Conservation (phyloP, 2,113 vertebrate species). For the Lates calcarifer region DNA sequence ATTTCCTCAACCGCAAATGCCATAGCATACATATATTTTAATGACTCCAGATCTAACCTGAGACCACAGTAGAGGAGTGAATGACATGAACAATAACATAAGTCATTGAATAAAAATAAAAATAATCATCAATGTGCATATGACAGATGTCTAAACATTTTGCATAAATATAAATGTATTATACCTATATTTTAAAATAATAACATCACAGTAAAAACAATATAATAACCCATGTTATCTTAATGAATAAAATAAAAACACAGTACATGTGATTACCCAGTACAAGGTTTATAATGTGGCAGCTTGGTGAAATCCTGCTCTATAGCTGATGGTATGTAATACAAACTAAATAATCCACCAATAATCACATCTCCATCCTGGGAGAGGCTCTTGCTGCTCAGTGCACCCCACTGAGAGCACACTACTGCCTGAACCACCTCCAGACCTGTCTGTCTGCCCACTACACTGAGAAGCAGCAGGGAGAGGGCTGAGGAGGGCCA, state of each 20-base stretch:
- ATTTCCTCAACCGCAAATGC: slow-evolving; percentile 83
- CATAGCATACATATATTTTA: slow-evolving; percentile 75
- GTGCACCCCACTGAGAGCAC: slow-evolving; percentile 61
- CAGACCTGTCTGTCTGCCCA: slow-evolving; percentile 11
- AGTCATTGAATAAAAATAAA: too few relatives aligned
- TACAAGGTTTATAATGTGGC: slow-evolving; percentile 66
- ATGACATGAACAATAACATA: not conserved
- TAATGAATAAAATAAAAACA: not conserved
- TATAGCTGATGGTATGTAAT: slow-evolving; percentile 50
- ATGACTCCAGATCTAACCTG: slow-evolving; percentile 69
- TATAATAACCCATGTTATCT: not conserved
- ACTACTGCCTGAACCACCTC: not conserved
- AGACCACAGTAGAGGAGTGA: not conserved
- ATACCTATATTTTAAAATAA: too few relatives aligned
- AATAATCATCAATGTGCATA: too few relatives aligned
- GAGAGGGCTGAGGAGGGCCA: slow-evolving; percentile 13
- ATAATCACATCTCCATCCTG: slow-evolving; percentile 80
- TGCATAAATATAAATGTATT: too few relatives aligned
- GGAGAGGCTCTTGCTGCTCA: slow-evolving; percentile 56
- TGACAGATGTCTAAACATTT: too few relatives aligned
- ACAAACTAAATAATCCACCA: slow-evolving; percentile 76
- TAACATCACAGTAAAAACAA: not conserved
- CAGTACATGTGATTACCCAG: slow-evolving; percentile 48
- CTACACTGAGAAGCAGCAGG: slow-evolving; percentile 43
- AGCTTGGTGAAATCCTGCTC: slow-evolving; percentile 62